Evolutionary conservation across 2,888 invertebrate species (phyloP), one percentile per base, ranked within the genome.

Genomic region (Parasteatoda lunata): DNA sequence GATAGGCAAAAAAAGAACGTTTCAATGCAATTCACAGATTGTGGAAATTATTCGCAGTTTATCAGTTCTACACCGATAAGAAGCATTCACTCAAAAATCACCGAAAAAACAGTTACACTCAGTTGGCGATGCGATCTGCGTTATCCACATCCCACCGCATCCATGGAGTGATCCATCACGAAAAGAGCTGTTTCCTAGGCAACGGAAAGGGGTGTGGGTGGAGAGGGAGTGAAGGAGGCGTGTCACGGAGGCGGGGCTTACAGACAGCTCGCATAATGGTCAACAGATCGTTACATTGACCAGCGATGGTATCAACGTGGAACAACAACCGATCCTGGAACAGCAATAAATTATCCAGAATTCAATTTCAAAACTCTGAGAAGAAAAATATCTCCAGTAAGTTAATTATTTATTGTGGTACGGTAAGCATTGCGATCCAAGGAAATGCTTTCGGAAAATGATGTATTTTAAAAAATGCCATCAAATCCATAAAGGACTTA

Each of bases 251-350:
- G 59, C 59, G 59, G 8, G 59, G 59, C 59, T 59, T 59, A n/a
- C 8, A 59, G 59, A 59, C 59, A 59, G 59, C 59, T 59, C 59
- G 59, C 59, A 59, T 59, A 59, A 59, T 59, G 59, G 59, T 59
- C 59, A 59, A 59, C 59, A 59, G 59, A 59, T 59, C 59, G 59
- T 59, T 59, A 59, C 59, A 59, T 59, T 59, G 59, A 59, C 59
- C 59, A 59, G 59, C 59, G 59, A 59, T 59, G 59, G 11, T 59
- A 59, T 59, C 59, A 13, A 59, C 9, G 59, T 59, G 59, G 11
- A 59, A 59, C 59, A 59, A 59, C 59, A 59, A 59, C 59, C 13
- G 59, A 59, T 59, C 11, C 11, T 59, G n/a, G n/a, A n/a, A 59
- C 11, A 59, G 11, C 59, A 13, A 59, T 59, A 59, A 59, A 59